These are phyloP conservation scores for Caradrina kadenii DNA, from an alignment of 2,888 invertebrate genomes.

Conservation along the genomic window DNA sequence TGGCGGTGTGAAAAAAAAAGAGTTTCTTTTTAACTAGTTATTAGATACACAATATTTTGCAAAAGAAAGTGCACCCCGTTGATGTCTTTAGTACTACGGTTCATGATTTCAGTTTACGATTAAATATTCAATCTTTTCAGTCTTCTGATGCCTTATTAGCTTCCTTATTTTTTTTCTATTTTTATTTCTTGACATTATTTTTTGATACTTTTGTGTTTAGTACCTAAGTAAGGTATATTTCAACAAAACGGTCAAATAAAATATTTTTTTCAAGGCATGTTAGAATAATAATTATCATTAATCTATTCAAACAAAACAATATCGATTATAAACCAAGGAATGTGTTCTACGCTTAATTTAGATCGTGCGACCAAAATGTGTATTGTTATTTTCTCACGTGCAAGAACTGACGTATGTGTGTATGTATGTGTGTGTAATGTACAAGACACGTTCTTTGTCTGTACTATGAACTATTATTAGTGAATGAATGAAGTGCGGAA, in stretches of 20 bases:
- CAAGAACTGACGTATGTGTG: constrained; percentile 19
- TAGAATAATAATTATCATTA: too few relatives aligned
- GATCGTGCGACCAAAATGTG: constrained; percentile 48
- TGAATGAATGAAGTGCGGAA: constrained; percentile 75
- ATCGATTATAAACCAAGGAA: constrained; percentile 18
- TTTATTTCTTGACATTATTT: too few relatives aligned
- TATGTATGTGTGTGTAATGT: constrained; percentile 11
- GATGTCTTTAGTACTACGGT: constrained; percentile 67
- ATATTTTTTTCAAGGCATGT: too few relatives aligned
- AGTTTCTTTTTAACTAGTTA: too few relatives aligned
- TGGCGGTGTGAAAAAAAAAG: too few relatives aligned
- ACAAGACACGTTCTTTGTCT: constrained; percentile 35
- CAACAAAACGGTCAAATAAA: too few relatives aligned
- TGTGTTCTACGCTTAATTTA: constrained; percentile 31
- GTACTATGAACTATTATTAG: constrained; percentile 53
- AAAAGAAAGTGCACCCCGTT: constrained; percentile 54
- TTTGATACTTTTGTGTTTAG: too few relatives aligned
- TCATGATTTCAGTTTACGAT: not conserved
- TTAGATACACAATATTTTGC: not conserved
- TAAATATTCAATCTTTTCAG: not conserved
- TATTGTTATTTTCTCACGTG: constrained; percentile 47
- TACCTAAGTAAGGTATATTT: too few relatives aligned
- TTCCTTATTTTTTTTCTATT: too few relatives aligned
- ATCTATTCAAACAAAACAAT: not conserved
- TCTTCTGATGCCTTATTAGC: too few relatives aligned